Conservation (phyloP, 1,140 invertebrate genomes). For the Drosophila kanapiae region DNA sequence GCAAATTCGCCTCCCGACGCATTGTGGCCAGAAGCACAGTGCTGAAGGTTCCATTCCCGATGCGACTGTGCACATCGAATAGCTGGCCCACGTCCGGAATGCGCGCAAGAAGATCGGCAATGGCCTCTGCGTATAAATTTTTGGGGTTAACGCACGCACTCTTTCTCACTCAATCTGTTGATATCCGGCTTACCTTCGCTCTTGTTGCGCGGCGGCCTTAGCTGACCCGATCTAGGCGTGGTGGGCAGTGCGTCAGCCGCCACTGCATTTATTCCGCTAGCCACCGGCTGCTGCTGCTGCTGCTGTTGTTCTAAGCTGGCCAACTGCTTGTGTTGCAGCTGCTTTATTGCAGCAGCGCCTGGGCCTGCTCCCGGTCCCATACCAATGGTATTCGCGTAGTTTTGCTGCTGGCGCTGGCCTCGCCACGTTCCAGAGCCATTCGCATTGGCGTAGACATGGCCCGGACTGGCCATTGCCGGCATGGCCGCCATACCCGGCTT, state of each 20-base stretch:
- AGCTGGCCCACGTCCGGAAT: constrained; percentile 88
- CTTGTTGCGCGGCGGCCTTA: constrained; percentile 22
- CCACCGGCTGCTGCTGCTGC: constrained; percentile 2
- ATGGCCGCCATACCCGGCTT: constrained; percentile 12
- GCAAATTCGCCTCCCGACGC: constrained; percentile 86
- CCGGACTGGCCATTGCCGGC: constrained; percentile 11
- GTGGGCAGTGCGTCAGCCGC: constrained; percentile 3
- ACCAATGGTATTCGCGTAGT: background rate
- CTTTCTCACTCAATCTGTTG: too few species aligned
- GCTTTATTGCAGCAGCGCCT: background rate
- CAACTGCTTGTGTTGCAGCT: background rate
- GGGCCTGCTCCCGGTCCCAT: background rate
- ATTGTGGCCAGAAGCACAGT: constrained; percentile 91
- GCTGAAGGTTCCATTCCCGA: constrained; percentile 94
- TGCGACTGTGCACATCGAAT: constrained; percentile 89
- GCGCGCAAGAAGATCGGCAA: constrained; percentile 86
- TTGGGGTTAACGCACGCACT: background rate
- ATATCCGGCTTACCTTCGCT: constrained; percentile 16
- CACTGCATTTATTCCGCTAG: background rate
- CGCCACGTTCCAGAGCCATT: constrained; percentile 12
- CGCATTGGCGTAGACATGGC: constrained; percentile 16
- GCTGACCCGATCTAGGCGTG: constrained; percentile 11
- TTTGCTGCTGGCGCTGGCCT: constrained; percentile 1
- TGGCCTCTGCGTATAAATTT: constrained; percentile 82
- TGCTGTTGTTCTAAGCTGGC: background rate